phyloP scores from a whole-genome alignment of 2,888 invertebrate genomes.

The Eucera pruinosa region DNA sequence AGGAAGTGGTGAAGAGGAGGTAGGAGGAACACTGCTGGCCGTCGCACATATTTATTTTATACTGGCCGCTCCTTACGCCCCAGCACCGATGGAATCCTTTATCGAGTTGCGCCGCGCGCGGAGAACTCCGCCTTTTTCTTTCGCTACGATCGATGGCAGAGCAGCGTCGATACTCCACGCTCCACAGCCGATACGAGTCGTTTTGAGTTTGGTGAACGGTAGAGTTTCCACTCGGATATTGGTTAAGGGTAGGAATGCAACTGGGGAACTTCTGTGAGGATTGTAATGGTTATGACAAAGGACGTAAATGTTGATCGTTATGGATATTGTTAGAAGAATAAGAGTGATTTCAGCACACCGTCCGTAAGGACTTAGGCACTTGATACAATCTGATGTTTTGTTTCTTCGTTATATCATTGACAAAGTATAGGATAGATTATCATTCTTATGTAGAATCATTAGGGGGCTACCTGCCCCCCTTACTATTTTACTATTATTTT shows the following conservation, averaged over 20 bases:
- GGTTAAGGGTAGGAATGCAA: neutral
- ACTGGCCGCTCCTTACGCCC: constrained; percentile 67
- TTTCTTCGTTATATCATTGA: no score
- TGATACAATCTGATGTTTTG: no score
- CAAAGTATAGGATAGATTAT: no score
- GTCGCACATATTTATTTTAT: constrained; percentile 78
- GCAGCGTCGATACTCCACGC: constrained; percentile 9
- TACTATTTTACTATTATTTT: no score
- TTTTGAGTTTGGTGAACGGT: constrained; percentile 2
- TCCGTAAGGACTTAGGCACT: no score
- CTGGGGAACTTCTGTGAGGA: neutral
- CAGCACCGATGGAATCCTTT: constrained; percentile 71
- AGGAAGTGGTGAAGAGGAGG: neutral
- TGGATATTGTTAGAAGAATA: neutral
- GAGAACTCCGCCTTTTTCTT: constrained; percentile 70
- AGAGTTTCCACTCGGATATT: neutral
- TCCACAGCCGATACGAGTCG: neutral
- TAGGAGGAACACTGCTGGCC: constrained; percentile 39
- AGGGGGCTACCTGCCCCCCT: no score
- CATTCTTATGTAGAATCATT: no score
- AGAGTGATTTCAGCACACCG: no score
- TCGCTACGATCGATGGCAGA: constrained; percentile 61
- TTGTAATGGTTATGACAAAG: neutral
- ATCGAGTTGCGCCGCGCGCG: constrained; percentile 64
- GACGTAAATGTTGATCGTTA: neutral